Evolutionary conservation across 2,888 invertebrate species (phyloP).

Genomic region (Sesamia inferens): DNA sequence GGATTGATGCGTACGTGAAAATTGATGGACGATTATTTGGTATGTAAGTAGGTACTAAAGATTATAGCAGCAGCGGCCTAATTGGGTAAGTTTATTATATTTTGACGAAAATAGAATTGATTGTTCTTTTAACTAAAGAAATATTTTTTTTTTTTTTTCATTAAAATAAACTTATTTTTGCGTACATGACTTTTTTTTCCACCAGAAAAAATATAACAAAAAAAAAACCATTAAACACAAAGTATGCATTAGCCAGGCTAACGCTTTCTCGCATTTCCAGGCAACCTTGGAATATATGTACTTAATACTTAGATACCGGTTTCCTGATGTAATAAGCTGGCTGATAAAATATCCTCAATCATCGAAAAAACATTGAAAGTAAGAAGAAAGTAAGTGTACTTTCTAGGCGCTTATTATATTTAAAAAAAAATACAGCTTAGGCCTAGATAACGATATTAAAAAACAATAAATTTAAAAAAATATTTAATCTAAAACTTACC

Average conservation of each 20-base stretch:
- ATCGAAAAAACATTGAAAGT: not conserved
- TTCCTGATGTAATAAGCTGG: not conserved
- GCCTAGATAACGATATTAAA: not conserved
- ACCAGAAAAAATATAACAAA: not conserved
- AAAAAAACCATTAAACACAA: not conserved
- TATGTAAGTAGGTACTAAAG: slow-evolving; percentile 18
- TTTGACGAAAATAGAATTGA: not conserved
- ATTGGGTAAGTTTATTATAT: not conserved
- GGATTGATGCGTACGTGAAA: slow-evolving; percentile 34
- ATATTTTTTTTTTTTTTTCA: too few relatives aligned
- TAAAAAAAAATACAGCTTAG: not conserved
- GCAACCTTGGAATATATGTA: not conserved
- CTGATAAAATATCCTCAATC: not conserved
- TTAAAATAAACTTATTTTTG: not conserved
- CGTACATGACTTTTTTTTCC: not conserved
- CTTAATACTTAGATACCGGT: not conserved
- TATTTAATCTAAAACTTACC: slow-evolving; percentile 44
- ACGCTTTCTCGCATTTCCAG: not conserved
- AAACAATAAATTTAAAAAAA: not conserved
- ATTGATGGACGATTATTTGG: slow-evolving; percentile 33
- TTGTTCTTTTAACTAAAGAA: not conserved
- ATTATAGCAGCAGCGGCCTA: slow-evolving; percentile 6
- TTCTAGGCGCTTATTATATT: not conserved
- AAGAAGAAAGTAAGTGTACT: not conserved
- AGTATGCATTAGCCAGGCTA: not conserved